Evolutionary conservation across 2,113 vertebrate genomes (phyloP).

Genomic region (Galeopterus variegatus): DNA sequence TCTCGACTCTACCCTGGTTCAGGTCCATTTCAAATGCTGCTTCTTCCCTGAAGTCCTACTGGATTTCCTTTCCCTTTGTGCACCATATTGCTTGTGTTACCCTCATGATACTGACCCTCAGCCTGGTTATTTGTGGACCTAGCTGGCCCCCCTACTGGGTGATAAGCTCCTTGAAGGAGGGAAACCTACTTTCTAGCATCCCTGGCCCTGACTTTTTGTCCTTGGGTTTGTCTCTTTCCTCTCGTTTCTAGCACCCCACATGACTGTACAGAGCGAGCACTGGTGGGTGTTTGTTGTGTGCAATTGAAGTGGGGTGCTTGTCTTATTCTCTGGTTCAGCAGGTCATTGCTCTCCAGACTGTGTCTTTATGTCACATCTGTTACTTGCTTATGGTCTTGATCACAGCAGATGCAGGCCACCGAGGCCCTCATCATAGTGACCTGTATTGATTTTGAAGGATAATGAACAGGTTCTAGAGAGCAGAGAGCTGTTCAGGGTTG

Average conservation of each 20-base stretch:
- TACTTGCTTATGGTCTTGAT: background rate
- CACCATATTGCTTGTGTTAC: fast-evolving
- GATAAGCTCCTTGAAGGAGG: background rate
- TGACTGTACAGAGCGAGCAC: background rate
- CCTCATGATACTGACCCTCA: background rate
- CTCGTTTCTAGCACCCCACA: background rate
- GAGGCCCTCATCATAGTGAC: background rate
- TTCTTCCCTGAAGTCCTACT: background rate
- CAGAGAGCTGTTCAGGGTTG: background rate
- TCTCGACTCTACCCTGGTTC: background rate
- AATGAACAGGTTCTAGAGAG: background rate
- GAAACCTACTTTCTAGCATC: background rate
- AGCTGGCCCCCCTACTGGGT: background rate
- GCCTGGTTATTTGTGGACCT: background rate
- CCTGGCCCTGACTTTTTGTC: background rate
- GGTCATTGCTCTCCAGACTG: background rate
- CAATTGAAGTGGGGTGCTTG: background rate
- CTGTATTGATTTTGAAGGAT: background rate
- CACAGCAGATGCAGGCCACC: background rate
- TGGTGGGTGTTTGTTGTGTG: fast-evolving
- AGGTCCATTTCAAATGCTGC: background rate
- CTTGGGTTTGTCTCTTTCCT: background rate
- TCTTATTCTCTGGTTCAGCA: background rate
- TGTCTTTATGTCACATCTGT: background rate
- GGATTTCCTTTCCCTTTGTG: background rate